These are phyloP conservation scores for Lordiphosa collinella DNA, from an alignment of 1,140 invertebrate species.

Conservation along the genomic window DNA sequence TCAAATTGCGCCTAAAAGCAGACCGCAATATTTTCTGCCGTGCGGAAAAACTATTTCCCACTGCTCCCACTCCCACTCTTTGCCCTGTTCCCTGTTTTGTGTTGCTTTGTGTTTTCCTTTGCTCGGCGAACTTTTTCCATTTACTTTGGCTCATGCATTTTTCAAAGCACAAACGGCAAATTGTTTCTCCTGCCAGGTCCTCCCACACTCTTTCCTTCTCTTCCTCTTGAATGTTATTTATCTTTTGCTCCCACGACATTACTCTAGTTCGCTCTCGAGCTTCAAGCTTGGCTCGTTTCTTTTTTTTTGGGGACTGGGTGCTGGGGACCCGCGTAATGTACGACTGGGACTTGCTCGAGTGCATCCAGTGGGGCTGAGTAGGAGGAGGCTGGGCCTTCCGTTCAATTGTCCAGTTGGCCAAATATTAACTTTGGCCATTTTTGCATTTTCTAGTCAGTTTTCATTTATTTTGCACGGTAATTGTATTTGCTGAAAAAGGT, in stretches of 20 bases:
- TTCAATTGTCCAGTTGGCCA: constrained; percentile 67
- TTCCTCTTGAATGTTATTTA: constrained; percentile 71
- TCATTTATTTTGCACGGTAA: background rate
- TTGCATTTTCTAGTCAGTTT: constrained; percentile 32
- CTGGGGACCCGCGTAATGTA: constrained; percentile 51
- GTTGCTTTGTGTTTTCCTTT: constrained; percentile 54
- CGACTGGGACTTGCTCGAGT: constrained; percentile 27
- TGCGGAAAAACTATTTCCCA: constrained; percentile 4
- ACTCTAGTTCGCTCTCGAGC: constrained; percentile 59
- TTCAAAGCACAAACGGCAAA: constrained; percentile 76
- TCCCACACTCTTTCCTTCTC: background rate
- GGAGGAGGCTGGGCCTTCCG: background rate
- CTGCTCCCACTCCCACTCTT: background rate
- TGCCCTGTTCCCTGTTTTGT: constrained; percentile 8
- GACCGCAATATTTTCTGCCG: constrained; percentile 67
- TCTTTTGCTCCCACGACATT: constrained; percentile 74
- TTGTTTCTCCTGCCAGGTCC: constrained; percentile 51
- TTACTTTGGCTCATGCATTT: constrained; percentile 76
- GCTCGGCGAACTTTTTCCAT: constrained; percentile 70
- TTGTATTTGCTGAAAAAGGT: constrained; percentile 7
- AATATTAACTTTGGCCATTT: constrained; percentile 68
- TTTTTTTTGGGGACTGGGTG: background rate
- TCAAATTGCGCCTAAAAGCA: constrained; percentile 70
- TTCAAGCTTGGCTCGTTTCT: constrained; percentile 13
- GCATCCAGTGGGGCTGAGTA: background rate